Evolutionary conservation across 2,113 vertebrate species (phyloP), one percentile per base, ranked within the genome.

Genomic region (Symphodus melops): DNA sequence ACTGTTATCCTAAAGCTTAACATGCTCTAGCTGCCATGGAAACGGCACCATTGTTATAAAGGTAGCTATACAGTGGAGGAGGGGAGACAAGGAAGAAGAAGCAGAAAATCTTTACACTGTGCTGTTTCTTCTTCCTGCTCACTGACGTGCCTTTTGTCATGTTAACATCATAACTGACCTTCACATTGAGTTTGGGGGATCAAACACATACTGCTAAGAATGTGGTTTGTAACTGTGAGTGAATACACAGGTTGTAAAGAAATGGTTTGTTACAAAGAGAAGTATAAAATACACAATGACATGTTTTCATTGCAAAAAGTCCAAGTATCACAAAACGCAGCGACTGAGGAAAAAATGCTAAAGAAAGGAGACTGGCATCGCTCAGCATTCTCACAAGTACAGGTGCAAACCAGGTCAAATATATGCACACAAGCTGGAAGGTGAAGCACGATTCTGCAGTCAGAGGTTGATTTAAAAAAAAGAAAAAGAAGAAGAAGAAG

Each of bases 1-100:
- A 74, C 72, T 62, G 72, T 90, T 89, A 86, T 90, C 77, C 84
- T 87, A 75, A 87, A 90, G 91, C 91, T 89, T 86, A 87, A 81
- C 75, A 60, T 86, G 84, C 84, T 73, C 61, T 72, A 55, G 88
- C 87, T 94, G 82, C 91, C 90, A 94, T 93, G 90, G 91, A 89
- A 94, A 94, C 92, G 8, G 77, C 67, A 60, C 68, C 66, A 79
- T 83, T 92, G 89, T 86, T 79, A 79, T 86, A 61, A 80, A 86
- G 53, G 46, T 56, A 41, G 70, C 62, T 62, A 73, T 69, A 77
- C 53, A 68, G 77, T 82, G 81, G 88, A 86, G 86, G 82, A 86
- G 82, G 86, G 83, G 87, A 84, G 73, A 53, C 51, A 62, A 67
- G 71, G 11, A 57, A 39, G 71, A 57, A 48, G 71, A 74, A 28